phyloP scores from a whole-genome alignment of 2,113 vertebrate genomes.

The Psilopogon haemacephalus region DNA sequence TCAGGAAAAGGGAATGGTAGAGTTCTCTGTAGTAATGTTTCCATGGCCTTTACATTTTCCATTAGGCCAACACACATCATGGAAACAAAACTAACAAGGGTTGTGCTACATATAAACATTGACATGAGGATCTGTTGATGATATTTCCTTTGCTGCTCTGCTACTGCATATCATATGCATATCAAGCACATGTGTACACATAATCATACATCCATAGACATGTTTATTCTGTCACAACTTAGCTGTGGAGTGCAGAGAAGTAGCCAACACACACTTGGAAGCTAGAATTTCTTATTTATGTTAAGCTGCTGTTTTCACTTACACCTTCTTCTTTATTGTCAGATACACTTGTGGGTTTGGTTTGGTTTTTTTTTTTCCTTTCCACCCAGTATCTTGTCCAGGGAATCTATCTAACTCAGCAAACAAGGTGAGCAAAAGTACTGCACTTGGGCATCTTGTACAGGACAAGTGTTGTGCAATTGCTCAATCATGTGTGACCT shows the following conservation, averaged over 20 bases:
- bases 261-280: neutral
- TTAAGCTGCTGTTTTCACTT: neutral
- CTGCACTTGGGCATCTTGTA: neutral
- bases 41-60: neutral
- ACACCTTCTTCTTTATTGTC: neutral
- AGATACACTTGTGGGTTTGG: neutral
- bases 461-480: neutral
- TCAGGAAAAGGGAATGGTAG: neutral
- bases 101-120: neutral
- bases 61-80: neutral
- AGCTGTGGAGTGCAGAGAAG: neutral
- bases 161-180: neutral
- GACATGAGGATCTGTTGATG: neutral
- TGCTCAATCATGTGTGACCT: neutral
- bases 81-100: neutral
- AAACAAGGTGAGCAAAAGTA: neutral
- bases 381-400: neutral
- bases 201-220: neutral
- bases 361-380: no score
- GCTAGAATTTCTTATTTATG: neutral
- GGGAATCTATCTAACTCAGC: neutral
- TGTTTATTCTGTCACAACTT: neutral
- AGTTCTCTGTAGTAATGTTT: neutral
- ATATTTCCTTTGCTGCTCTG: neutral
- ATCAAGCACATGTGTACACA: neutral